Percentiles rank a stretch among this genome's conserved stretches.
Conservation (phyloP, 2,113 vertebrate genomes). For the Vimba vimba region DNA sequence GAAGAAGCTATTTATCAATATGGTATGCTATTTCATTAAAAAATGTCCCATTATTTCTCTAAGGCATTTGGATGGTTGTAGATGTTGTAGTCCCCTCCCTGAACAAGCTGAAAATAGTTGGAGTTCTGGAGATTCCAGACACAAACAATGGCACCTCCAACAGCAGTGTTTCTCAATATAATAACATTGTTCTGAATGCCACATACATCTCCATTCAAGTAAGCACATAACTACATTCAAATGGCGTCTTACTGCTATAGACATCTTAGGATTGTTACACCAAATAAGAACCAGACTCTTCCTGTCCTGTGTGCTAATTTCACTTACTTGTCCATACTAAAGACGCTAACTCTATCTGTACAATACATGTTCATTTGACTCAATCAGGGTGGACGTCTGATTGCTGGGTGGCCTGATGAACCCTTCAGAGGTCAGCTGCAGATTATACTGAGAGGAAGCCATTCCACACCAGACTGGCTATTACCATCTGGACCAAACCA, state of each 20-base stretch:
- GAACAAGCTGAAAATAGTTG: constrained; percentile 79
- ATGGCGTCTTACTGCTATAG: too few relatives aligned
- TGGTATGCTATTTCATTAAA: too few relatives aligned
- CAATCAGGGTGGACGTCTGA: constrained; percentile 81
- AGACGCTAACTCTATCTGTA: not conserved
- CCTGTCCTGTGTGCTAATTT: not conserved
- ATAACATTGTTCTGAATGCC: constrained; percentile 73
- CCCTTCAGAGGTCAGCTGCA: constrained; percentile 82
- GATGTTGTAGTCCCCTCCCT: constrained; percentile 77
- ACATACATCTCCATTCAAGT: constrained; percentile 86
- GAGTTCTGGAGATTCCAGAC: constrained; percentile 83
- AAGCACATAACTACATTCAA: constrained; percentile 18
- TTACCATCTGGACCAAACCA: constrained; percentile 81
- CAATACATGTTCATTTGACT: not conserved
- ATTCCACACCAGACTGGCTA: constrained; percentile 79
- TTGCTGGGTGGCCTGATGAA: constrained; percentile 76
- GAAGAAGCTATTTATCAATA: too few relatives aligned
- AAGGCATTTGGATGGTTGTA: constrained; percentile 82
- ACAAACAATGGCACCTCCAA: constrained; percentile 50
- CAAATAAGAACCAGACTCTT: not conserved
- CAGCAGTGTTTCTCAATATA: constrained; percentile 43
- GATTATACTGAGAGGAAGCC: constrained; percentile 80
- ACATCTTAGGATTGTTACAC: not conserved
- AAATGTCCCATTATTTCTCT: constrained; percentile 9
- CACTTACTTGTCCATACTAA: not conserved